phyloP scores from a whole-genome alignment of 2,888 invertebrate genomes.

The Atethmia centrago region DNA sequence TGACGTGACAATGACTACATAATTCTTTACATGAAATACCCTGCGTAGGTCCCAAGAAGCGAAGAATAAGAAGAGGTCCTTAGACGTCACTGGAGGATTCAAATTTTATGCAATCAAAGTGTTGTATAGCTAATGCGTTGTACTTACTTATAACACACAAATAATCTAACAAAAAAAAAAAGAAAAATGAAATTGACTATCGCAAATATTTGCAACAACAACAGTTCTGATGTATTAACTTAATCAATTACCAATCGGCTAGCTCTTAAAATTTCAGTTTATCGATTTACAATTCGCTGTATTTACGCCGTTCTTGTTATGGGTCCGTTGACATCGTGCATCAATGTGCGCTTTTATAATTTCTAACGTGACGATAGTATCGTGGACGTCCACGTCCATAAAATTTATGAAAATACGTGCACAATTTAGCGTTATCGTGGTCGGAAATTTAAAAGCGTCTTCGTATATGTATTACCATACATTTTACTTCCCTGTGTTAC shows the following conservation, averaged over 20 bases:
- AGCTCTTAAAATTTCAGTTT: constrained; percentile 10
- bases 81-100: not conserved
- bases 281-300: constrained; percentile 31
- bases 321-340: constrained; percentile 11
- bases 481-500: no score
- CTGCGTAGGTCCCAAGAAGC: no score
- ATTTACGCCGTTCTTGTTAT: constrained; percentile 8
- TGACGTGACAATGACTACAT: no score
- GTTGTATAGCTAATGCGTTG: constrained; percentile 10
- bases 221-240: constrained; percentile 28
- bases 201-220: not conserved
- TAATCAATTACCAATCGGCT: constrained; percentile 33
- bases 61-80: no score
- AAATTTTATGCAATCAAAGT: not conserved
- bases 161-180: constrained; percentile 4
- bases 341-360: no score
- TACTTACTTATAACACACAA: not conserved
- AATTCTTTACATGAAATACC: no score
- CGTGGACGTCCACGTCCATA: no score
- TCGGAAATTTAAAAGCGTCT: no score
- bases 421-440: no score
- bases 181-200: constrained; percentile 44
- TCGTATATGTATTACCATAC: no score
- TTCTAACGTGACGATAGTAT: no score
- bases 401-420: no score